These are phyloP conservation scores for Planococcus citri DNA, from an alignment of 1,140 invertebrate species.

Conservation along the genomic window DNA sequence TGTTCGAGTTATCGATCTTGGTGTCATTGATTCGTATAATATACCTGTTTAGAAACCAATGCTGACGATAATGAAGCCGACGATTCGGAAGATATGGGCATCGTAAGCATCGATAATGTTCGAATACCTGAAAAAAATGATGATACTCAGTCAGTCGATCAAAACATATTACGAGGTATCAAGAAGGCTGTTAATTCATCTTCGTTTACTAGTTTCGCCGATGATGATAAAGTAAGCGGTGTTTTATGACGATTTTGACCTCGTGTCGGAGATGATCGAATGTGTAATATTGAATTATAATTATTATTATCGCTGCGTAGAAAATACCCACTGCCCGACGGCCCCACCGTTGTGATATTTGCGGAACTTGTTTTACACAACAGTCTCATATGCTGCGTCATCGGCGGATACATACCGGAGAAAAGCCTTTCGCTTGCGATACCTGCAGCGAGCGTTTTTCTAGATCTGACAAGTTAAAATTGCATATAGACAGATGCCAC, in stretches of 20 bases:
- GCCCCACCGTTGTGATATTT: conserved; percentile 29
- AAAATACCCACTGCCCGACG: not conserved
- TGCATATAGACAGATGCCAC: not conserved
- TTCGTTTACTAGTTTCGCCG: no score
- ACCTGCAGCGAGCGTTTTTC: conserved; percentile 54
- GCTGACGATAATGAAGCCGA: not conserved
- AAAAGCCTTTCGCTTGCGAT: conserved; percentile 53
- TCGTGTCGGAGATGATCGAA: no score
- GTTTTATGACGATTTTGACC: no score
- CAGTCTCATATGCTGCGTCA: conserved; percentile 29
- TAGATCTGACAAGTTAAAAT: conserved; percentile 4
- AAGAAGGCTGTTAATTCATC: no score
- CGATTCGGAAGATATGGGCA: not conserved
- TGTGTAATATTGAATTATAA: not conserved
- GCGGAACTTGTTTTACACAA: conserved; percentile 29
- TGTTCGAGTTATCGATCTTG: no score
- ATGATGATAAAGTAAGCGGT: no score
- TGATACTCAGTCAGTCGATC: no score
- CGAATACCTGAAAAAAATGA: no score
- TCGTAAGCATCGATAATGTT: no score
- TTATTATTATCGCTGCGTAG: not conserved
- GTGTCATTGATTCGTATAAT: no score
- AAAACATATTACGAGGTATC: no score
- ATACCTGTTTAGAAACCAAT: not conserved
- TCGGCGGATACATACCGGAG: conserved; percentile 45